phyloP scores from a whole-genome alignment of 2,888 invertebrate genomes.

The Nezara viridula region DNA sequence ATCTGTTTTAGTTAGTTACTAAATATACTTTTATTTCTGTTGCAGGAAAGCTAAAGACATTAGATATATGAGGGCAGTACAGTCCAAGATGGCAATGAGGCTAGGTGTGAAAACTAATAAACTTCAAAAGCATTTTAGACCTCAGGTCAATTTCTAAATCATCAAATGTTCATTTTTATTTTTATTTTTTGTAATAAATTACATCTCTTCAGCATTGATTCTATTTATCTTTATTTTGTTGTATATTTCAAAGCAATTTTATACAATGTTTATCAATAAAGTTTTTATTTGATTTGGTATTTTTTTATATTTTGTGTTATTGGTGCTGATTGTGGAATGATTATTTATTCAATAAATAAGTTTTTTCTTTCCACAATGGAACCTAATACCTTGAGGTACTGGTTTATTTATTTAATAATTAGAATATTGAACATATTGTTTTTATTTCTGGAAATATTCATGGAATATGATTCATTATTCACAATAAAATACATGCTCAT shows the following conservation, averaged over 20 bases:
- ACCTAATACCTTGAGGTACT: too few relatives aligned
- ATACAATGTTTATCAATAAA: neutral
- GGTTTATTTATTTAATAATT: too few relatives aligned
- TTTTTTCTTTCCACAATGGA: neutral
- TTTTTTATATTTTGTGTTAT: neutral
- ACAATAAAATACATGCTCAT: too few relatives aligned
- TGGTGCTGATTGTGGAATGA: neutral
- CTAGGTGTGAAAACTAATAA: constrained; percentile 86
- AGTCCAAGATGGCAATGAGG: constrained; percentile 82
- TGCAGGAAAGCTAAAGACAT: constrained; percentile 86
- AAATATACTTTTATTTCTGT: constrained; percentile 65
- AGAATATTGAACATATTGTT: too few relatives aligned
- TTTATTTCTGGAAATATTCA: too few relatives aligned
- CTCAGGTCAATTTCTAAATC: constrained; percentile 82
- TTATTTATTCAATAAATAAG: neutral
- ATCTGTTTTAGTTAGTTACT: too few relatives aligned
- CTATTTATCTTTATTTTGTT: neutral
- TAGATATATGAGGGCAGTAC: constrained; percentile 85
- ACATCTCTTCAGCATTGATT: neutral
- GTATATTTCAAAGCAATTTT: neutral
- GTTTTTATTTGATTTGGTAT: neutral
- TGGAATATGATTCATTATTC: too few relatives aligned
- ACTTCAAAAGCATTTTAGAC: constrained; percentile 84
- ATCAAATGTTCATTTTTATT: neutral
- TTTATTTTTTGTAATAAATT: neutral